phyloP scores from a whole-genome alignment of 1,140 invertebrate species.

The Ditylenchus dipsaci region DNA sequence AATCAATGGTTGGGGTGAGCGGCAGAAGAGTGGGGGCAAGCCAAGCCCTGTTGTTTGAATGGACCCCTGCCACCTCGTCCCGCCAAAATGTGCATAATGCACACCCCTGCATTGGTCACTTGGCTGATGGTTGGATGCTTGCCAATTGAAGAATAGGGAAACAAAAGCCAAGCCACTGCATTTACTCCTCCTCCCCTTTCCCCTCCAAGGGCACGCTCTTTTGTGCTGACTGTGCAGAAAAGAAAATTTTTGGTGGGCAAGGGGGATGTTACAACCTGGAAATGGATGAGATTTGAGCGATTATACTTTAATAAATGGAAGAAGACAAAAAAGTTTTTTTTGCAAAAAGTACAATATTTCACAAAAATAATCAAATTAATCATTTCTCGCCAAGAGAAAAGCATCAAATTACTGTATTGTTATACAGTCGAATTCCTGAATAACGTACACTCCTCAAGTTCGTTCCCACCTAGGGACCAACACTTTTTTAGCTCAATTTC shows the following conservation, averaged over 20 bases:
- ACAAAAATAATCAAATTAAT: too few relatives aligned
- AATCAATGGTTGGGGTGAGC: neutral
- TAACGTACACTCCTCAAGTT: too few relatives aligned
- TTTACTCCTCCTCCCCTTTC: too few relatives aligned
- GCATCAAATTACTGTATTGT: too few relatives aligned
- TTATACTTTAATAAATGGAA: neutral
- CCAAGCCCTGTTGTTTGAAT: neutral
- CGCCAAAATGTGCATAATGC: neutral
- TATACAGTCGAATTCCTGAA: too few relatives aligned
- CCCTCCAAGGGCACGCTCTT: neutral
- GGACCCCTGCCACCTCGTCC: neutral
- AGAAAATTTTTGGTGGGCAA: neutral
- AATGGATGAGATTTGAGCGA: neutral
- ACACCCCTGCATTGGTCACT: neutral
- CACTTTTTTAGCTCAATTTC: too few relatives aligned
- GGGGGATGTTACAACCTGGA: neutral
- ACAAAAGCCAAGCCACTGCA: slow-evolving; percentile 5
- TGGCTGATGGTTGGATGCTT: neutral
- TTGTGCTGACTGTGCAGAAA: neutral
- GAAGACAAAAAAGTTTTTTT: neutral
- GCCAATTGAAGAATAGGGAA: neutral
- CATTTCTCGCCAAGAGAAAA: too few relatives aligned
- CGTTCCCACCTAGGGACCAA: too few relatives aligned
- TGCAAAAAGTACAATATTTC: too few relatives aligned
- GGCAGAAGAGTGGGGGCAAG: neutral